phyloP scores from a whole-genome alignment of 2,888 invertebrate species.

The Microchrysa polita region DNA sequence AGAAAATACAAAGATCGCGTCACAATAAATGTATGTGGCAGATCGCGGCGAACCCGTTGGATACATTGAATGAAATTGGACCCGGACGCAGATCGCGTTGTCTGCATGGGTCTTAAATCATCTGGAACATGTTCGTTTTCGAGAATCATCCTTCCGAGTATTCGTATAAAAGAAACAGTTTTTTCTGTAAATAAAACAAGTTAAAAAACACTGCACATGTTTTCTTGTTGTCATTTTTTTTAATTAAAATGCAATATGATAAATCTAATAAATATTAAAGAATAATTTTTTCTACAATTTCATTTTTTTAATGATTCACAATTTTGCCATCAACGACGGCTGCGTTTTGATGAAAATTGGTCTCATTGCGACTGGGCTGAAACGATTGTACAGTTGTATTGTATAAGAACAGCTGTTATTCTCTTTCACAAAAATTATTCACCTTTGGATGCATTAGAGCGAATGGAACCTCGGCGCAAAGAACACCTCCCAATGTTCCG shows the following conservation, averaged over 20 bases:
- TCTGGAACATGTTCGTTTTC: background rate
- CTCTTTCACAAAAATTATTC: conserved; percentile 46
- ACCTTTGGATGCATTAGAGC: conserved; percentile 92
- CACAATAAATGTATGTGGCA: no score
- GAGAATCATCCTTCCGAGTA: background rate
- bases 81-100: no score
- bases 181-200: no score
- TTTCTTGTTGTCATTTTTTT: no score
- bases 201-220: no score
- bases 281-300: background rate
- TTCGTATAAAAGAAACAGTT: background rate
- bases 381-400: background rate
- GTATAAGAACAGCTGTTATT: background rate
- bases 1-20: no score
- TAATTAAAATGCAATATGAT: no score
- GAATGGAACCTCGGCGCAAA: conserved; percentile 90
- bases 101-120: no score
- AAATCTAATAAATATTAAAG: no score
- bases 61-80: no score
- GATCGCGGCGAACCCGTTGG: no score
- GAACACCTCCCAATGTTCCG: conserved; percentile 91
- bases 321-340: conserved; percentile 38
- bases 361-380: conserved; percentile 48
- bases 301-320: conserved; percentile 25
- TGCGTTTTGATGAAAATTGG: conserved; percentile 9